phyloP scores from a whole-genome alignment of 53 echinoderm and acorn worm species.

The Apostichopus leukothele region DNA sequence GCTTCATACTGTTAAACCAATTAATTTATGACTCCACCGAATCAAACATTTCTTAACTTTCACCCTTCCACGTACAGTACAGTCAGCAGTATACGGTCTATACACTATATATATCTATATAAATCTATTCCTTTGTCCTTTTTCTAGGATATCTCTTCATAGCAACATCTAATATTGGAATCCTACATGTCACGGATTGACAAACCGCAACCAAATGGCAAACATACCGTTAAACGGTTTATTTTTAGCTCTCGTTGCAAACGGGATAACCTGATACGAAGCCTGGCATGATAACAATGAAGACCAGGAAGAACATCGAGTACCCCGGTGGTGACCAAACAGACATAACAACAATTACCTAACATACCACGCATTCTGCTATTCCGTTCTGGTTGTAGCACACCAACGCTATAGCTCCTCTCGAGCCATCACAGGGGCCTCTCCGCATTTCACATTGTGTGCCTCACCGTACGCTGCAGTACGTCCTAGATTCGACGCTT shows the following conservation, averaged over 20 bases:
- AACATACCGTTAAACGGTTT: slow-evolving; percentile 38
- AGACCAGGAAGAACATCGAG: not conserved
- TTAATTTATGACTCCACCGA: no score
- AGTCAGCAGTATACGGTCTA: no score
- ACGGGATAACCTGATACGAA: slow-evolving; percentile 26
- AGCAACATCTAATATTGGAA: slow-evolving; percentile 3
- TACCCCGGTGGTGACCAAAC: slow-evolving; percentile 24
- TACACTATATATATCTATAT: no score
- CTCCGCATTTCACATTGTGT: not conserved
- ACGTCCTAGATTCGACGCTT: not conserved
- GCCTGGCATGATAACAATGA: slow-evolving; percentile 27
- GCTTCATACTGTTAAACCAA: no score
- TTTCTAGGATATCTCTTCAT: not conserved
- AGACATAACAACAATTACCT: slow-evolving; percentile 44
- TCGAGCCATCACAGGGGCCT: slow-evolving; percentile 3
- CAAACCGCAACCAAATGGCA: slow-evolving; percentile 28
- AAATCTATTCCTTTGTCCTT: not conserved
- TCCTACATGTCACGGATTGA: not conserved
- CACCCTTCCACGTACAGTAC: no score
- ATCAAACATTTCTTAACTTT: no score
- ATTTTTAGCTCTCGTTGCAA: slow-evolving; percentile 19
- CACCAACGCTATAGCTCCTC: not conserved
- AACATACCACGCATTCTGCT: slow-evolving; percentile 39
- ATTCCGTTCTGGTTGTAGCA: slow-evolving; percentile 10
- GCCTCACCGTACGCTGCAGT: no score